Evolutionary conservation across 2,888 invertebrate species (phyloP).

Genomic region (Drosophila fungiperda): DNA sequence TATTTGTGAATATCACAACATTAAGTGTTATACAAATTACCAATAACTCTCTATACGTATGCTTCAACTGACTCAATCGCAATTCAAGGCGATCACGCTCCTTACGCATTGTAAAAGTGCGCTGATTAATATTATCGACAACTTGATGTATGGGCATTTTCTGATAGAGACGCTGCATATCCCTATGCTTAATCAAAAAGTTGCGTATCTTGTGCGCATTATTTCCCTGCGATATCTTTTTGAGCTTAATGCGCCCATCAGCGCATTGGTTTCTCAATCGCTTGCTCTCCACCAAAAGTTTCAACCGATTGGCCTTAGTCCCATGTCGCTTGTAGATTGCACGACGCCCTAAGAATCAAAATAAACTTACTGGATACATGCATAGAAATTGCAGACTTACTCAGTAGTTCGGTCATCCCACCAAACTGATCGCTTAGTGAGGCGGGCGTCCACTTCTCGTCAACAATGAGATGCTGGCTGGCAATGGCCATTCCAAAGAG

Average conservation of each 20-base stretch:
- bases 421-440: slow-evolving; percentile 79
- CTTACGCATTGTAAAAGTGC: slow-evolving; percentile 83
- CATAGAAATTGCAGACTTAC: slow-evolving; percentile 58
- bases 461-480: slow-evolving; percentile 81
- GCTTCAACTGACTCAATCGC: slow-evolving; percentile 67
- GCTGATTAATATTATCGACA: slow-evolving; percentile 83
- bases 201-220: slow-evolving; percentile 79
- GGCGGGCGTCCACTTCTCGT: slow-evolving; percentile 80
- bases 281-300: slow-evolving; percentile 52
- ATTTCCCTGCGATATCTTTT: slow-evolving; percentile 71
- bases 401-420: slow-evolving; percentile 74
- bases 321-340: slow-evolving; percentile 72
- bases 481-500: slow-evolving; percentile 80
- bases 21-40: slow-evolving; percentile 34
- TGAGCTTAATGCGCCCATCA: slow-evolving; percentile 79
- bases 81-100: slow-evolving; percentile 81
- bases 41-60: slow-evolving; percentile 70
- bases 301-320: slow-evolving; percentile 64
- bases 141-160: slow-evolving; percentile 82
- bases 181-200: slow-evolving; percentile 78
- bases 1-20: too few relatives aligned
- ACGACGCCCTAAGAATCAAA: slow-evolving; percentile 66
- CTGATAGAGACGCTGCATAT: slow-evolving; percentile 82
- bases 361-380: background rate
- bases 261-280: slow-evolving; percentile 75